phyloP scores from a whole-genome alignment of 2,113 vertebrate species.

The Cebidichthys violaceus region DNA sequence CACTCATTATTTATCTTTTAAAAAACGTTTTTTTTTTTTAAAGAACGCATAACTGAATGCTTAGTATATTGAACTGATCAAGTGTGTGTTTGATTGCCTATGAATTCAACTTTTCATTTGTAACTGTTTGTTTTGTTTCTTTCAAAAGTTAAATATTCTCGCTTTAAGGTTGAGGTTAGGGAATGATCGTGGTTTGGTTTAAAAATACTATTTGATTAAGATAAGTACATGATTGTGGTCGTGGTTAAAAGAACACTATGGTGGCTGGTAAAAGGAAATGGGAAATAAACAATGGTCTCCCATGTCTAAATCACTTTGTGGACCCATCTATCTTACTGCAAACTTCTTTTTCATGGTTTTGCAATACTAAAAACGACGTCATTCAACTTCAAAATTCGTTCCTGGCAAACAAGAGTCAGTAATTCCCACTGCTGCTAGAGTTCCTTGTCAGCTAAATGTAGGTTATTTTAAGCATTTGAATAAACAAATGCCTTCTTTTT shows the following conservation, averaged over 20 bases:
- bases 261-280: background rate
- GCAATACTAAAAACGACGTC: background rate
- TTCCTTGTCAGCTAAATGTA: background rate
- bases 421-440: background rate
- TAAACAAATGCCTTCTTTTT: background rate
- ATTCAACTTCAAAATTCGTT: background rate
- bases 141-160: background rate
- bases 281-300: background rate
- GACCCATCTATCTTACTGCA: background rate
- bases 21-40: background rate
- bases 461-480: background rate
- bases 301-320: conserved; percentile 8
- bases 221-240: background rate
- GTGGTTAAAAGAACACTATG: background rate
- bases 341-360: conserved; percentile 2
- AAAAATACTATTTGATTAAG: background rate
- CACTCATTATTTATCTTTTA: background rate
- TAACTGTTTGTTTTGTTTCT: conserved; percentile 1
- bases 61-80: background rate
- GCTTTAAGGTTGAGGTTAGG: background rate
- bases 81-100: background rate
- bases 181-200: background rate
- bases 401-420: background rate
- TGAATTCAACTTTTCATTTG: background rate
- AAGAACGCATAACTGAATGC: background rate